These are phyloP conservation scores for Leptinotarsa peninsularis DNA, from an alignment of 2,888 invertebrate species.

Conservation along the genomic window DNA sequence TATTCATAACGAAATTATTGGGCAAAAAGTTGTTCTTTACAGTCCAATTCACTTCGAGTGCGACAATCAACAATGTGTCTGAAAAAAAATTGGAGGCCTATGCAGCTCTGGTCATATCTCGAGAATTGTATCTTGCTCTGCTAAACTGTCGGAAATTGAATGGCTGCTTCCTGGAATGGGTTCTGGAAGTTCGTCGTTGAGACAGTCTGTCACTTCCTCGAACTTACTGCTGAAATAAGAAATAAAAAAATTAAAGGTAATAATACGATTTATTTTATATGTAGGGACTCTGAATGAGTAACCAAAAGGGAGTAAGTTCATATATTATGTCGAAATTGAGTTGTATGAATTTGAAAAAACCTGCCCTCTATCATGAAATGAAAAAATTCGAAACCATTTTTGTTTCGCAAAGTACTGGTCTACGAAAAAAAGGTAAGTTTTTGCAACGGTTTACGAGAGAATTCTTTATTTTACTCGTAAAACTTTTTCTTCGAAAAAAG, in stretches of 20 bases:
- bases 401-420: too few species aligned
- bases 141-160: slow-evolving; percentile 63
- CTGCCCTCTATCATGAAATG: too few species aligned
- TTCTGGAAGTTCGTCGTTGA: slow-evolving; percentile 63
- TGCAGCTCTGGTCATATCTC: slow-evolving; percentile 65
- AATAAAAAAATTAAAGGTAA: not conserved
- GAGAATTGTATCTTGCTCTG: slow-evolving; percentile 61
- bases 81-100: slow-evolving; percentile 55
- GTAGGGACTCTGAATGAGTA: too few species aligned
- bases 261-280: too few species aligned
- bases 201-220: slow-evolving; percentile 64
- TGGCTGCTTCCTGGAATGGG: slow-evolving; percentile 64
- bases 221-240: slow-evolving; percentile 59
- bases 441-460: too few species aligned
- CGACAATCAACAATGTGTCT: slow-evolving; percentile 60
- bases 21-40: slow-evolving; percentile 40
- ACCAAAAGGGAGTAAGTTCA: too few species aligned
- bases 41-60: slow-evolving; percentile 59
- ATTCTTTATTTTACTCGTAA: too few species aligned
- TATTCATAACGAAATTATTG: not conserved
- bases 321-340: too few species aligned
- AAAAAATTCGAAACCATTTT: too few species aligned
- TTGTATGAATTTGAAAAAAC: too few species aligned
- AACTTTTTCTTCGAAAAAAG: too few species aligned
- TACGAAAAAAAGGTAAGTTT: too few species aligned